A percentile compares a stretch with the other conserved stretches of the same genome.
Conservation (phyloP, 2,797 vertebrate species). For the Clarias pachynema region DNA sequence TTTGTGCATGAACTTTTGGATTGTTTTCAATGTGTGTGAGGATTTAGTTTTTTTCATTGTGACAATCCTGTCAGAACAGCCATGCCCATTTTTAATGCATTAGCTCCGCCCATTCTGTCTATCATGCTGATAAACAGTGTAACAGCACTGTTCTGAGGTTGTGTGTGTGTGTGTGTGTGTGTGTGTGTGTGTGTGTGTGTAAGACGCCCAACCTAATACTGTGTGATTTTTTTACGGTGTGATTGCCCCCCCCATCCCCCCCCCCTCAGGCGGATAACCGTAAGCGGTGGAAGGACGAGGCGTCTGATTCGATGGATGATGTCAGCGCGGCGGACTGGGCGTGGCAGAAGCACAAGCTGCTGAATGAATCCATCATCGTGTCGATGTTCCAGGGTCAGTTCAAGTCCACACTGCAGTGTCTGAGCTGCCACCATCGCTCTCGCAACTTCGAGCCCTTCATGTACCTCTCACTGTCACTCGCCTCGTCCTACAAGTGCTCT, state of each 20-base stretch:
- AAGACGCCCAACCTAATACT: not conserved
- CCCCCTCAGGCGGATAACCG: slow-evolving; percentile 89
- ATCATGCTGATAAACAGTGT: slow-evolving; percentile 7
- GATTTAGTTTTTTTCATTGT: not conserved
- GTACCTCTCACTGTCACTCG: slow-evolving; percentile 92
- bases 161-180: not conserved
- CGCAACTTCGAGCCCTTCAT: slow-evolving; percentile 98
- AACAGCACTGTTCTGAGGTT: not conserved
- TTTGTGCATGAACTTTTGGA: not conserved
- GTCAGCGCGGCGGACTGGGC: slow-evolving; percentile 85
- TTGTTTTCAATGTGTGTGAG: not conserved
- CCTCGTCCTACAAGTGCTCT: slow-evolving; percentile 92
- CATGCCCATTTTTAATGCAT: not conserved
- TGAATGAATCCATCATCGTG: slow-evolving; percentile 96
- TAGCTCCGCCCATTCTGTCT: not conserved
- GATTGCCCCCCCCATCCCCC: not conserved
- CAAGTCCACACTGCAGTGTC: slow-evolving; percentile 96
- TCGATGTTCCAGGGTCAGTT: slow-evolving; percentile 97
- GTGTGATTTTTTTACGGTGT: not conserved
- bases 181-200: not conserved
- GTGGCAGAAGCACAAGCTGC: slow-evolving; percentile 94
- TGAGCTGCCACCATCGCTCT: slow-evolving; percentile 92
- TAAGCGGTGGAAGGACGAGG: slow-evolving; percentile 93
- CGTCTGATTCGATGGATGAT: slow-evolving; percentile 91
- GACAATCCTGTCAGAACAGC: slow-evolving; percentile 7